Percentiles rank a stretch among this genome's conserved stretches.
These are phyloP conservation scores for Hymenopus coronatus DNA, from an alignment of 2,888 invertebrate genomes.

Conservation along the genomic window DNA sequence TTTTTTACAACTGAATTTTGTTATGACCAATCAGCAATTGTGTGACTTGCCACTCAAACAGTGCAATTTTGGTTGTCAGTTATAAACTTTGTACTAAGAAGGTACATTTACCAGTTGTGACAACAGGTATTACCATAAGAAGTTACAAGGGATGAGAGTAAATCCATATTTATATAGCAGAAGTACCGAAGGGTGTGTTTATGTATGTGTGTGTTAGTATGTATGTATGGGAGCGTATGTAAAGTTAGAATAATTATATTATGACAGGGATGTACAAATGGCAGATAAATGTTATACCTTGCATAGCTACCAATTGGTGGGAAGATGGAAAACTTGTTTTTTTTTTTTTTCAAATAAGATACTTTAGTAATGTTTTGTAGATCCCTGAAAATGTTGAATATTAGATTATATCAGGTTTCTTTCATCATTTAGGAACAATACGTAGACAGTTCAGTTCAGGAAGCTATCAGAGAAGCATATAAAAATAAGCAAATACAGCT, in stretches of 20 bases:
- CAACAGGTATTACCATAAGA: too few relatives aligned
- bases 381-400: too few relatives aligned
- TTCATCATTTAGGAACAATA: too few relatives aligned
- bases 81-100: neutral
- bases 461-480: too few relatives aligned
- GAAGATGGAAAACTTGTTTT: too few relatives aligned
- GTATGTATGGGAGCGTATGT: neutral
- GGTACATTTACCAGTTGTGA: neutral
- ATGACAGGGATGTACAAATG: neutral
- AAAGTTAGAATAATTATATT: neutral
- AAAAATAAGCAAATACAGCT: too few relatives aligned
- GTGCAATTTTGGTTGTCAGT: neutral
- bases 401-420: too few relatives aligned
- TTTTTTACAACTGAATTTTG: neutral
- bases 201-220: neutral
- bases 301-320: neutral
- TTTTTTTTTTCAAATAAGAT: too few relatives aligned
- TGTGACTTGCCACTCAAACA: neutral
- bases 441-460: too few relatives aligned
- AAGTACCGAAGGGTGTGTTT: neutral
- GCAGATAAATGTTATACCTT: neutral
- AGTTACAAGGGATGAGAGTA: neutral
- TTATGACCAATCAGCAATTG: neutral
- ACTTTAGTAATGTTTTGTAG: too few relatives aligned
- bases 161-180: neutral